Evolutionary conservation across 2,888 invertebrate species (phyloP), one percentile per base, ranked within the genome.

Genomic region (Myathropa florea): DNA sequence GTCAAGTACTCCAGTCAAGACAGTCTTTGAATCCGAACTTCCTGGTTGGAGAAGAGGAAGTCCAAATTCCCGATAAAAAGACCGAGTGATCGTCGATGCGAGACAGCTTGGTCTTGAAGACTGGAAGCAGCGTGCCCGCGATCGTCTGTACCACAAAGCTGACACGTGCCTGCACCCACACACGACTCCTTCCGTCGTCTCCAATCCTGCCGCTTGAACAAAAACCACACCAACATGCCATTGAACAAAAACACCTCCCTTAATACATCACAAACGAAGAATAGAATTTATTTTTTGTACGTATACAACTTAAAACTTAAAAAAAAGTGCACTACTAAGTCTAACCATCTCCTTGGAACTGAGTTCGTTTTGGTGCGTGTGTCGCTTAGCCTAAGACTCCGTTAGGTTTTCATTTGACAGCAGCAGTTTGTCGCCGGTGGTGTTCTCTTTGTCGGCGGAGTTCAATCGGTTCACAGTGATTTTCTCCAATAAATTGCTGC

Each of bases 401-500:
- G 46, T 46, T 46, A 46, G 7, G 6, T 46, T 18, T 18, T 18
- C 46, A 46, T 18, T n/a, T 18, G 46, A 46, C 46, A 24, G 24
- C 18, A 7, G 23, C 0, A 21, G 12, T 36, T 24, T 7, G 21
- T 30, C n/a, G 14, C 65, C 30, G 21, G 10, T 0, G 21, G 10
- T 0, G 60, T 87, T 87, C 63, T 83, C 83, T 24, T 87, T 87
- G 14, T 57, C 61, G 9, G 28, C 63, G 28, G 82, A 73, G 18
- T 89, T 83, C 39, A 90, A 55, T 0, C 90, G 91, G 88, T 91
- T 92, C 18, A 90, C 71, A 33, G 89, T 89, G 30, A 90, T 88
- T 79, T 89, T 88, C 67, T 91, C 91, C 77, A 91, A 83, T 1
- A 92, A 76, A 88, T 89, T 91, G 1, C 80, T 89, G 12, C 88